Base-by-base conservation (phyloP, 2,888 invertebrate species). In the Torymus aiolomorphi region DNA sequence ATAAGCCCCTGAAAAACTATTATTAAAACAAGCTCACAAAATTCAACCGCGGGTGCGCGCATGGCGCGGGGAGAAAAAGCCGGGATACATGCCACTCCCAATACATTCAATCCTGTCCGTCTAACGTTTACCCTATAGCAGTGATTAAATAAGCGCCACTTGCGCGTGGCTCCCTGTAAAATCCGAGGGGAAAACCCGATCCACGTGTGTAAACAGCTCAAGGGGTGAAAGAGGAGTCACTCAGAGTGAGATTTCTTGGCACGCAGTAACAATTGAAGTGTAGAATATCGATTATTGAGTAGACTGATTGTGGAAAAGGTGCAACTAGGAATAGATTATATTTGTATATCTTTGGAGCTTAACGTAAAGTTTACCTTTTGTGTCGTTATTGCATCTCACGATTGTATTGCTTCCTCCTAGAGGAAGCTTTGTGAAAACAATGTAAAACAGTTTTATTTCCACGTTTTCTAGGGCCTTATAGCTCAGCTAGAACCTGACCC, bases 71-170 rank as follows among this genome's bases (percentile, higher is more conserved):
- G 24, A 57, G 16, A 57, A 56, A 31, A 42, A 42, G 8, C 42
- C 8, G 8, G n/a, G n/a, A 18, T 56, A 56, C 20, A 52, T 24
- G 51, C 13, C 2, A 12, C 13, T 11, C 31, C n/a, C 11, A 62
- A 14, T 24, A 62, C 42, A 20, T n/a, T 51, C 51, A 61, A 52
- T 51, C 20, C 61, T 52, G 24, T 12, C 49, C 20, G 3, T 14
- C 2, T 42, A 42, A 4, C 57, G 59, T 72, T 73, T 63, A 73
- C 56, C 57, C 49, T 74, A 66, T 24, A 66, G 16, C 57, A 24
- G 51, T 24, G 59, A 67, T 75, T 75, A 75, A 75, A 67, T 67
- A 67, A 73, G 12, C 65, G 56, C 74, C 20, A 62, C 14, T 16
- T 31, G 16, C 5, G n/a, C 31, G 14, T 52, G 10, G 18, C 71